phyloP scores from a whole-genome alignment of 2,113 vertebrate species.

The Camarhynchus parvulus region DNA sequence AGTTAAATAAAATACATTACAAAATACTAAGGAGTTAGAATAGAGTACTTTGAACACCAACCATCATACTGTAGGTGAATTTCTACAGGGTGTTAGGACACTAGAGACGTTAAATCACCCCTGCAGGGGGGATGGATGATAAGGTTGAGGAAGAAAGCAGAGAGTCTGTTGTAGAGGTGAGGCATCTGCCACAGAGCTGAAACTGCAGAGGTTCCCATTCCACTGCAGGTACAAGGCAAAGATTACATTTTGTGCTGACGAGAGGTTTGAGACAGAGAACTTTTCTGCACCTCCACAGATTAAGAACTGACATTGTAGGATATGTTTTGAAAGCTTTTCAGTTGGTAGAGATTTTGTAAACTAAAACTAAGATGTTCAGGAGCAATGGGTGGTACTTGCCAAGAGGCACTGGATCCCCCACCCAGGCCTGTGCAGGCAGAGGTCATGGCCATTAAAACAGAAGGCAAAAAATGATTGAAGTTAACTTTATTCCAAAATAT shows the following conservation, averaged over 20 bases:
- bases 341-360: not conserved
- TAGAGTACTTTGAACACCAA: not conserved
- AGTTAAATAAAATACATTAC: not conserved
- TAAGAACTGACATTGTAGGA: not conserved
- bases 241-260: fast-evolving
- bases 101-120: not conserved
- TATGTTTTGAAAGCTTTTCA: not conserved
- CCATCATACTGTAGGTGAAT: not conserved
- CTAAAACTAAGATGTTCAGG: not conserved
- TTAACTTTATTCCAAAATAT: constrained; percentile 63
- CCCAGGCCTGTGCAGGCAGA: not conserved
- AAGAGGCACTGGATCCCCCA: not conserved
- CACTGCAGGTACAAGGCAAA: not conserved
- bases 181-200: not conserved
- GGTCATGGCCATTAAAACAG: constrained; percentile 29
- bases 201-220: not conserved
- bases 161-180: not conserved
- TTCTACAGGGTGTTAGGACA: not conserved
- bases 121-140: not conserved
- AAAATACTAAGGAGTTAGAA: not conserved
- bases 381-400: not conserved
- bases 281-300: not conserved
- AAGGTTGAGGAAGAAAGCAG: not conserved
- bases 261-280: not conserved
- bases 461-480: constrained; percentile 28